A percentile compares a stretch with the other conserved stretches of the same genome.
phyloP scores from a whole-genome alignment of 1,140 invertebrate species.

The Thereuonema tuberculata region DNA sequence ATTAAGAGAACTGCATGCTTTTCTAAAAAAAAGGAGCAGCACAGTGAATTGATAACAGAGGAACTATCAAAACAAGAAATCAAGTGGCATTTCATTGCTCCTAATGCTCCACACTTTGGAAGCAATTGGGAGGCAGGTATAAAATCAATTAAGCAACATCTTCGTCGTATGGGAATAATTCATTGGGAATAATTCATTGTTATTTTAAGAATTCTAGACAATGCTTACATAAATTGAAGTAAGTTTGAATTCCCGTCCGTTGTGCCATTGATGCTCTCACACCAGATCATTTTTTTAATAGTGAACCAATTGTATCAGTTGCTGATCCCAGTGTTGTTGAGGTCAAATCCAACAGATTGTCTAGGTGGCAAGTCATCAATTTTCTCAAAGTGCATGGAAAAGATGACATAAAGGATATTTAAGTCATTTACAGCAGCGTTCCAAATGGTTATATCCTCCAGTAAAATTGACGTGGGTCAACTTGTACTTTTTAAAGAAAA shows the following conservation, averaged over 20 bases:
- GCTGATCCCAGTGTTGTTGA: background rate
- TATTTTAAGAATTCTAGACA: constrained; percentile 11
- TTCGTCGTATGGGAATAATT: no score
- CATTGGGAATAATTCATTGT: background rate
- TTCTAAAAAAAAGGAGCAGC: background rate
- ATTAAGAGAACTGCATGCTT: background rate
- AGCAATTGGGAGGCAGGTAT: constrained; percentile 28
- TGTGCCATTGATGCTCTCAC: constrained; percentile 20
- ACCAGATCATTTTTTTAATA: constrained; percentile 21
- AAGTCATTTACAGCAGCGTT: background rate
- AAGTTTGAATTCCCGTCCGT: constrained; percentile 25
- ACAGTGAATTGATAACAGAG: background rate
- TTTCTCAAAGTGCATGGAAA: constrained; percentile 17
- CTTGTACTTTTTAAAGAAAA: background rate
- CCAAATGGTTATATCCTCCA: background rate
- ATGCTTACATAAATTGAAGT: constrained; percentile 19
- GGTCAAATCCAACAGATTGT: background rate
- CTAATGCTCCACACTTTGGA: constrained; percentile 26
- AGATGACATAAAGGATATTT: constrained; percentile 15
- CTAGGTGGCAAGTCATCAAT: background rate
- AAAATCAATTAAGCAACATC: constrained; percentile 23
- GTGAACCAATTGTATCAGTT: constrained; percentile 1
- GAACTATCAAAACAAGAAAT: constrained; percentile 16
- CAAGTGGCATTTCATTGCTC: constrained; percentile 30
- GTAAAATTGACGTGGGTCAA: background rate